Conservation (phyloP, 2,888 invertebrate species). For the Thymelicus lineola region DNA sequence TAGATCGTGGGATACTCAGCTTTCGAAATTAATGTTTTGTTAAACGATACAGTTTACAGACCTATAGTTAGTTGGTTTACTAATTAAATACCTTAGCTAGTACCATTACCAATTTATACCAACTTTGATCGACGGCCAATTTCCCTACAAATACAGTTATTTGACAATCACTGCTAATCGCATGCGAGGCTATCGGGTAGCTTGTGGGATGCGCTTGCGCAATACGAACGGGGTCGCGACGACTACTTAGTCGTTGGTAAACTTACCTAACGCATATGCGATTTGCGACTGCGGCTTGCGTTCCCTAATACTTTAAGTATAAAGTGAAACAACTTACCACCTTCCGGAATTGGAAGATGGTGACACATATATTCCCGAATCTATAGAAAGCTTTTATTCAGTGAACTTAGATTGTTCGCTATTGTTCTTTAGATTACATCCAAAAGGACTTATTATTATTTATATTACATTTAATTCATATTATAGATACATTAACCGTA, state of each 20-base stretch:
- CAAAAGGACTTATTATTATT: too few species aligned
- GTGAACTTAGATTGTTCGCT: too few species aligned
- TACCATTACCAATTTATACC: background rate
- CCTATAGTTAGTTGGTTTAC: background rate
- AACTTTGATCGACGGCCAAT: background rate
- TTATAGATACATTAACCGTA: too few species aligned
- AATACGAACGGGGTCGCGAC: constrained; percentile 10
- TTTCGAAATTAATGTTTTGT: background rate
- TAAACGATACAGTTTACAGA: background rate
- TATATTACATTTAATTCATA: too few species aligned
- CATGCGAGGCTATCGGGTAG: constrained; percentile 11
- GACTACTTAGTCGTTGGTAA: background rate
- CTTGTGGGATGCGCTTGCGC: constrained; percentile 8
- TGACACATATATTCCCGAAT: background rate
- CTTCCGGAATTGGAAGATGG: background rate
- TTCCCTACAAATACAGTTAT: constrained; percentile 11
- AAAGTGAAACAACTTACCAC: background rate
- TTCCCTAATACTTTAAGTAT: background rate
- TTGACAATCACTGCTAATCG: constrained; percentile 17
- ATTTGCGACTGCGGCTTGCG: background rate
- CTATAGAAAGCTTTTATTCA: too few species aligned
- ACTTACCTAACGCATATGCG: constrained; percentile 7
- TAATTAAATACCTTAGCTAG: background rate
- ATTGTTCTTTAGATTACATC: too few species aligned
- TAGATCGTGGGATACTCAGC: constrained; percentile 56